These are phyloP conservation scores for Chamaea fasciata DNA, from an alignment of 2,113 vertebrate genomes.

Conservation along the genomic window DNA sequence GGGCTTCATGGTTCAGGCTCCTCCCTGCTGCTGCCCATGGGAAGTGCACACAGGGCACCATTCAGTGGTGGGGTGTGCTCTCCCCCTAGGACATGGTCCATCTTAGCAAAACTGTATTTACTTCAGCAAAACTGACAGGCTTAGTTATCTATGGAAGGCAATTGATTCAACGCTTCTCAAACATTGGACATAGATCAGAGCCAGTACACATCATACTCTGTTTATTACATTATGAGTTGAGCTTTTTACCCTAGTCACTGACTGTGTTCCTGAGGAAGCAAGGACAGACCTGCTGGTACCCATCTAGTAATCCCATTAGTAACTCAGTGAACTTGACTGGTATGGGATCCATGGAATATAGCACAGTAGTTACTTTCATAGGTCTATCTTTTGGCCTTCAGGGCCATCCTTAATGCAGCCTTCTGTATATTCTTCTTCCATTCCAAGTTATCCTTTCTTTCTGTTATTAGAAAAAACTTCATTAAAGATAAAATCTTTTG, in stretches of 20 bases:
- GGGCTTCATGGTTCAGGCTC: not conserved
- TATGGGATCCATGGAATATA: not conserved
- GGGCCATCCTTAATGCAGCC: not conserved
- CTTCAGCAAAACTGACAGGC: not conserved
- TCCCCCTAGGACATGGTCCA: not conserved
- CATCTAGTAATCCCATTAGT: not conserved
- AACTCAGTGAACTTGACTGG: not conserved
- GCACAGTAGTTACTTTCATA: not conserved
- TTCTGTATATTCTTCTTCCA: not conserved
- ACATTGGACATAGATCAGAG: rapidly evolving
- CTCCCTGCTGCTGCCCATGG: not conserved
- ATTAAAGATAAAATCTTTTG: not conserved
- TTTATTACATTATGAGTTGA: not conserved
- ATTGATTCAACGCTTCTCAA: not conserved
- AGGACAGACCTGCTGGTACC: not conserved
- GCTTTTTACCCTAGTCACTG: not conserved
- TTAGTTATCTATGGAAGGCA: not conserved
- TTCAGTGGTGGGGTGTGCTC: not conserved
- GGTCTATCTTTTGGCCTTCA: not conserved
- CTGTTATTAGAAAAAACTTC: not conserved
- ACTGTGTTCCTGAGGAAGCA: not conserved
- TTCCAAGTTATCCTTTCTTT: not conserved
- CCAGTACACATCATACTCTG: not conserved
- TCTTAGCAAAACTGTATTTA: not conserved
- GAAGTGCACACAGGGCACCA: not conserved